Evolutionary conservation across 2,113 vertebrate species (phyloP), one percentile per base, ranked within the genome.

Genomic region (Pelusios castaneus): DNA sequence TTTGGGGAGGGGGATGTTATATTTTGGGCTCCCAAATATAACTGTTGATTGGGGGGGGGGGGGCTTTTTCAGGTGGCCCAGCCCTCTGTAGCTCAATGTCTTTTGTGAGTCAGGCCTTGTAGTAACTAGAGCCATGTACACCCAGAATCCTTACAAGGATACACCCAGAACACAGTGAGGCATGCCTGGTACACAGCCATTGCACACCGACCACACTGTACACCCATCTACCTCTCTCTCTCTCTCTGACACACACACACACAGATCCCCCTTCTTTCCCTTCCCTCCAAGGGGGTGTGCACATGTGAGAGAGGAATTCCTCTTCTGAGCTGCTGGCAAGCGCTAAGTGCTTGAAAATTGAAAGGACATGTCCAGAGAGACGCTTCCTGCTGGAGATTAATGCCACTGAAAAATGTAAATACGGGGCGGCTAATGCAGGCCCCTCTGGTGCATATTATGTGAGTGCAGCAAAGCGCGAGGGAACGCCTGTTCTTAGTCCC

Each of bases 311-410:
- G 89, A 97, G 91, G 93, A 97, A 95, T 95, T 97, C 93, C 92
- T 82, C 90, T 89, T 47, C 80, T 82, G 85, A 95, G 92, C 41
- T 2, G 90, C 92, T 91, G 95, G 95, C 97, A 94, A 94, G 95
- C 80, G 29, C 85, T 97, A 97, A 97, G 96, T 96, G 97, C 95
- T 95, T 96, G 94, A 84, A 92, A 75, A 90, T 92, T 94, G 93
- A 93, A 95, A 96, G 92, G 92, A 97, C 80, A 89, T 87, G 29
- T 90, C 94, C 92, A 91, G 92, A 90, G 89, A 94, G 87, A 91
- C 76, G 95, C 96, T 95, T 78, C 91, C 77, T 91, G 90, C 89
- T 97, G 54, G 93, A 97, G 97, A 97, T 93, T 85, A 95, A 94
- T 96, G 95, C 94, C 56, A 95, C 92, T 97, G 90, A 89, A 96